phyloP scores from a whole-genome alignment of 2,888 invertebrate genomes.

The Oasisia sp. region DNA sequence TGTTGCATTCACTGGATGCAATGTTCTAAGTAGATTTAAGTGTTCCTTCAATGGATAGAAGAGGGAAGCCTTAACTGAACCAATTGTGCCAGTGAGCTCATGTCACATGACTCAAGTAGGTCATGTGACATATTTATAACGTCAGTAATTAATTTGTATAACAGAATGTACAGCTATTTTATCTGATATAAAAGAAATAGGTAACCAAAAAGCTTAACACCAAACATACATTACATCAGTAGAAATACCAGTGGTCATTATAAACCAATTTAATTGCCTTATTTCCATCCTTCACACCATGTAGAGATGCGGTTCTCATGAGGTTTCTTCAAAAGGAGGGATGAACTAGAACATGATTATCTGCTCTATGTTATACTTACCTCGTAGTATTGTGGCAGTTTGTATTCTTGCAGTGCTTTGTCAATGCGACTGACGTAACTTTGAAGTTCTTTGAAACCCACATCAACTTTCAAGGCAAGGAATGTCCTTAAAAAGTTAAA shows the following conservation, averaged over 20 bases:
- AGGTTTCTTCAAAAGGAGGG: background rate
- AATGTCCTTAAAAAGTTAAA: background rate
- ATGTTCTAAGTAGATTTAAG: conserved; percentile 52
- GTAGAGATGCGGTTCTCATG: background rate
- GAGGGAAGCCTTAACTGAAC: background rate
- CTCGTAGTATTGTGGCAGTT: conserved; percentile 81
- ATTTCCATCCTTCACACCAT: conserved; percentile 18
- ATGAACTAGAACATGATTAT: background rate
- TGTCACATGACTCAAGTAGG: background rate
- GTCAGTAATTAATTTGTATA: no score
- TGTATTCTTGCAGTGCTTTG: conserved; percentile 74
- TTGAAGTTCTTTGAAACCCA: conserved; percentile 1
- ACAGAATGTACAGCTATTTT: no score
- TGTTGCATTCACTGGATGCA: background rate
- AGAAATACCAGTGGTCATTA: background rate
- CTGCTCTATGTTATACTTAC: conserved; percentile 39
- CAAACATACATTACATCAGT: background rate
- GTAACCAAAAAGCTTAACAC: no score
- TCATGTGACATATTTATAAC: no score
- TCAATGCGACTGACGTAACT: conserved; percentile 8
- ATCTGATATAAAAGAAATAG: no score
- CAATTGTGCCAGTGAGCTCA: no score
- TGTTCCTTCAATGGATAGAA: background rate
- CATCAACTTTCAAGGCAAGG: background rate
- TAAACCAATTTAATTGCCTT: background rate